Evolutionary conservation across 2,888 invertebrate species (phyloP), one percentile per base, ranked within the genome.

Genomic region (Lypha dubia): DNA sequence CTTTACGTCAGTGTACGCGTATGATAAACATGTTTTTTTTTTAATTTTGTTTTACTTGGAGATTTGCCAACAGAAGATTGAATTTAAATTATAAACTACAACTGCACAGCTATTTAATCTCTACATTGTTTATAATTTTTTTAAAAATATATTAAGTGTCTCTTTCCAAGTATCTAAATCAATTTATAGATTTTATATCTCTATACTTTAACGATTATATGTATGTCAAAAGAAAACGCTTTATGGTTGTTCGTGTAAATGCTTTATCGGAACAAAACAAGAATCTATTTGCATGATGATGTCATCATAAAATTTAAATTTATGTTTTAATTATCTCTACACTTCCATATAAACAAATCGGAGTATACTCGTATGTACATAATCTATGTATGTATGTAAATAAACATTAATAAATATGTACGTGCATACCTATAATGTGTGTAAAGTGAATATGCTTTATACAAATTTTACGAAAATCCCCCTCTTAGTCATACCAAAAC

Each of bases 221-320:
- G 11, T 38, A 38, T 38, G 11, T 3, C 49, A 17, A 8, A 20
- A 49, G 2, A 1, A 20, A 7, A 49, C 1, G 11, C 24, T 28
- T 15, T 41, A 35, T 60, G 35, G n/a, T 17, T 63, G 41, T 65
- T 44, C 44, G 28, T 11, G 17, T 9, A 32, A 17, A 46, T 17
- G 6, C 35, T 67, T 28, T 67, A 11, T 51, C 35, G 35, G 38
- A 22, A 51, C 51, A 68, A 38, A 38, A 6, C 13, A 2, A 28
- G 32, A 51, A 53, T 20, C n/a, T 38, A 53, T 38, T 41, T 24
- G 38, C 11, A 71, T 71, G 70, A 71, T 71, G 56, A 58, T 56
- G 58, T 71, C 70, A 70, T 71, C 56, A 41, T 44, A 28, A 58
- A 71, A 71, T 56, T 32, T 28, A 28, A 56, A 44, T 17, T 28